A percentile compares a stretch with the other conserved stretches of the same genome.
Conservation (phyloP, 2,888 invertebrate species). For the Volucella zonaria region DNA sequence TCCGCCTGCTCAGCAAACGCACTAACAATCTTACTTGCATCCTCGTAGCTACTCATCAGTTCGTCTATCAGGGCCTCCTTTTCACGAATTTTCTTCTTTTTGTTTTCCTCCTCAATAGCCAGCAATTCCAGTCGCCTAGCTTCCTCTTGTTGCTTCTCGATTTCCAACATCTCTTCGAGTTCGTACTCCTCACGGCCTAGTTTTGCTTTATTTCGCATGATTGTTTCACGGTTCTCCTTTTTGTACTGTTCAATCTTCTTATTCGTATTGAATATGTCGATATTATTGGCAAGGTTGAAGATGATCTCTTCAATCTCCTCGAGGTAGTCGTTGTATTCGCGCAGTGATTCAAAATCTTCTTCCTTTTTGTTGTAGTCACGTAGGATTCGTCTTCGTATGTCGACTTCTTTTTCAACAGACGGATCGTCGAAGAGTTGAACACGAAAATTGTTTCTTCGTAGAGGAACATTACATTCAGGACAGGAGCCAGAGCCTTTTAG, state of each 20-base stretch:
- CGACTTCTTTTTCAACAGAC: constrained; percentile 97
- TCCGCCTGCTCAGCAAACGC: constrained; percentile 89
- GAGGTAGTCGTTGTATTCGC: constrained; percentile 97
- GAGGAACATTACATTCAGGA: constrained; percentile 94
- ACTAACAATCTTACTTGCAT: constrained; percentile 93
- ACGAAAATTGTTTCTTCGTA: constrained; percentile 94
- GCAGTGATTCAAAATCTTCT: constrained; percentile 92
- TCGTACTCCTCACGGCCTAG: constrained; percentile 92
- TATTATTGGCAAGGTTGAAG: constrained; percentile 94
- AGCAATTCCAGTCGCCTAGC: constrained; percentile 88
- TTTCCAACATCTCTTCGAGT: constrained; percentile 91
- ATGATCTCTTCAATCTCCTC: constrained; percentile 97
- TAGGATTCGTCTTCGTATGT: constrained; percentile 93
- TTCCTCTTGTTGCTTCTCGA: constrained; percentile 91
- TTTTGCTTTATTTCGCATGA: constrained; percentile 90
- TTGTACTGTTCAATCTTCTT: constrained; percentile 95
- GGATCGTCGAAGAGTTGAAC: constrained; percentile 98
- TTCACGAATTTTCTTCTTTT: constrained; percentile 91
- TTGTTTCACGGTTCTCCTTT: constrained; percentile 93
- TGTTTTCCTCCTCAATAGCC: constrained; percentile 86
- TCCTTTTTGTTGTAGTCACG: constrained; percentile 97
- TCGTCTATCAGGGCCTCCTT: constrained; percentile 97
- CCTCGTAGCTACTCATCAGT: constrained; percentile 94
- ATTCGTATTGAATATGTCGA: constrained; percentile 94
- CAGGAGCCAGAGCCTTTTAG: constrained; percentile 98